Evolutionary conservation across 2,888 invertebrate genomes (phyloP).

Genomic region (Pterostichus madidus): DNA sequence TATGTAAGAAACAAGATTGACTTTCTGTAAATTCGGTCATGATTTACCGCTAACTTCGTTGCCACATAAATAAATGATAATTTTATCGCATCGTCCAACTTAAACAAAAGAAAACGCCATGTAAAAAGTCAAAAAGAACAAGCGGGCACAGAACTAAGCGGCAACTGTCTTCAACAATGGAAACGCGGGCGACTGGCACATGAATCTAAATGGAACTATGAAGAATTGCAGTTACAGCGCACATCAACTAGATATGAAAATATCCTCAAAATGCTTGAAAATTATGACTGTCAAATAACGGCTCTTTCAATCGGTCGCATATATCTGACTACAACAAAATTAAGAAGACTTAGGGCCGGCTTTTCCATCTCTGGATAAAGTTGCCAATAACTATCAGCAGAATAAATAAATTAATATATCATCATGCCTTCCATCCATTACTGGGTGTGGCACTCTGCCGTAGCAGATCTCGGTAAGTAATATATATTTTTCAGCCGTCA

Average conservation of each 20-base stretch:
- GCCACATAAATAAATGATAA: constrained; percentile 10
- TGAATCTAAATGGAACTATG: constrained; percentile 1
- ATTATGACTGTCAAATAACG: background rate
- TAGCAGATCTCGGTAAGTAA: too few species aligned
- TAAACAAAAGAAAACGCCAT: background rate
- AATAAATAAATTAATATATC: too few species aligned
- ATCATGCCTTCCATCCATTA: too few species aligned
- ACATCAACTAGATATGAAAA: background rate
- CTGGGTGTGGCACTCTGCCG: too few species aligned
- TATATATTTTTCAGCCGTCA: too few species aligned
- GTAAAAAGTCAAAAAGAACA: background rate
- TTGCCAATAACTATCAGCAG: too few species aligned
- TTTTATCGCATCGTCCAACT: constrained; percentile 2
- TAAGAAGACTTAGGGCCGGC: too few species aligned
- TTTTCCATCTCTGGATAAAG: too few species aligned
- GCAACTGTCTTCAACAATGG: background rate
- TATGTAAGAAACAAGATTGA: constrained; percentile 18
- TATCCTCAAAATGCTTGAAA: background rate
- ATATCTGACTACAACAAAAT: background rate
- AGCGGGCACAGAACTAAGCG: background rate
- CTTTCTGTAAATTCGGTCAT: constrained; percentile 33
- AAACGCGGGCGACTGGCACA: constrained; percentile 3
- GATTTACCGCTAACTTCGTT: background rate
- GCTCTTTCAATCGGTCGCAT: background rate
- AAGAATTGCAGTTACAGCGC: background rate